Conservation (phyloP, 2,113 vertebrate species). For the Rhabdomys dilectus region DNA sequence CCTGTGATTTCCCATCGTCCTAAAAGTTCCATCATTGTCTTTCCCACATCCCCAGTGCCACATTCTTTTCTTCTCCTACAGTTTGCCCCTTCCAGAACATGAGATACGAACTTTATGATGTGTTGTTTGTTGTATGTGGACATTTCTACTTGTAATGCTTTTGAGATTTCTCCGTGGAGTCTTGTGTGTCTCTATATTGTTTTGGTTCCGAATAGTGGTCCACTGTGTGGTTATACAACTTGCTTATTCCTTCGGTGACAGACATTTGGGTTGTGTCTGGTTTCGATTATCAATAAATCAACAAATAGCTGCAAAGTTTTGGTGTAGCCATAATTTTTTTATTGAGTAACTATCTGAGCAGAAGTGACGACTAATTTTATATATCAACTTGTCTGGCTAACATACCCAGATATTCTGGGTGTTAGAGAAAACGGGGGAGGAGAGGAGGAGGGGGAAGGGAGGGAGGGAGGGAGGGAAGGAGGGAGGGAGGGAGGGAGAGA, state of each 20-base stretch:
- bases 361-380: neutral
- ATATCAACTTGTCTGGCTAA: neutral
- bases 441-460: too few relatives aligned
- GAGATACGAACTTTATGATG: neutral
- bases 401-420: neutral
- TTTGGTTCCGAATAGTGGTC: neutral
- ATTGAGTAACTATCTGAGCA: neutral
- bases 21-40: neutral
- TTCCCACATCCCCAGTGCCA: neutral
- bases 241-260: neutral
- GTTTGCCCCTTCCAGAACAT: neutral
- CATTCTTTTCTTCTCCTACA: neutral
- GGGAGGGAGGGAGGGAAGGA: rapidly evolving
- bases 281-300: neutral
- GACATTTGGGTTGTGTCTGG: neutral
- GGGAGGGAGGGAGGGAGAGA: too few relatives aligned
- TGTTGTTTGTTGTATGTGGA: neutral
- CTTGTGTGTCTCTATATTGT: neutral
- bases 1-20: neutral
- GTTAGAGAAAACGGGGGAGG: neutral
- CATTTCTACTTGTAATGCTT: neutral
- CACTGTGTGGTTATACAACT: neutral
- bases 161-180: neutral
- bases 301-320: neutral
- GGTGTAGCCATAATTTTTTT: neutral